Conservation (phyloP, 1,140 invertebrate species). For the Chrysoperla carnea region DNA sequence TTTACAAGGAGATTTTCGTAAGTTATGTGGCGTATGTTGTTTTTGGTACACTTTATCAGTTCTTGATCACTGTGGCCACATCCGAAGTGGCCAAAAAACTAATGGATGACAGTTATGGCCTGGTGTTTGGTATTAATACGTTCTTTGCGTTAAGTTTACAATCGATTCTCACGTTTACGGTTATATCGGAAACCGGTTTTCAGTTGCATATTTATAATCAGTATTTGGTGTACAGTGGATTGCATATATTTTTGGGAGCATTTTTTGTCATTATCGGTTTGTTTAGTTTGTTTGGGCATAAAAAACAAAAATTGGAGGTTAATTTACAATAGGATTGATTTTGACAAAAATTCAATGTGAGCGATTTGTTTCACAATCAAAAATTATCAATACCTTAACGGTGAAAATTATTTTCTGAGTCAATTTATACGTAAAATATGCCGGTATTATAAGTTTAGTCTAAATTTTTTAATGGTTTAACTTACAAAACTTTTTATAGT, state of each 20-base stretch:
- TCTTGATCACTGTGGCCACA: constrained; percentile 73
- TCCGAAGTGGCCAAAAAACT: constrained; percentile 69
- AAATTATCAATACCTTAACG: too few species aligned
- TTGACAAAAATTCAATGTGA: too few species aligned
- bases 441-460: too few species aligned
- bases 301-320: too few species aligned
- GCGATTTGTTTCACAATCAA: too few species aligned
- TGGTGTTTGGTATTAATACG: constrained; percentile 83
- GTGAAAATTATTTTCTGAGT: too few species aligned
- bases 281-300: neutral
- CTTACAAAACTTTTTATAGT: too few species aligned
- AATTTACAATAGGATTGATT: too few species aligned
- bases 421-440: too few species aligned
- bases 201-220: constrained; percentile 24
- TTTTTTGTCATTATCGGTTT: constrained; percentile 19
- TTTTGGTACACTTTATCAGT: constrained; percentile 63
- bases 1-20: constrained; percentile 40
- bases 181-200: constrained; percentile 30
- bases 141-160: constrained; percentile 63
- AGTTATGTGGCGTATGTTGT: constrained; percentile 59
- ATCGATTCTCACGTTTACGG: constrained; percentile 53
- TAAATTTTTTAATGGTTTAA: too few species aligned
- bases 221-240: constrained; percentile 43
- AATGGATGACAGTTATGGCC: constrained; percentile 63
- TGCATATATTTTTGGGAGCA: constrained; percentile 31